Percentiles rank a stretch among this genome's conserved stretches.
Conservation (phyloP, 2,888 invertebrate genomes). For the Rhingia rostrata region DNA sequence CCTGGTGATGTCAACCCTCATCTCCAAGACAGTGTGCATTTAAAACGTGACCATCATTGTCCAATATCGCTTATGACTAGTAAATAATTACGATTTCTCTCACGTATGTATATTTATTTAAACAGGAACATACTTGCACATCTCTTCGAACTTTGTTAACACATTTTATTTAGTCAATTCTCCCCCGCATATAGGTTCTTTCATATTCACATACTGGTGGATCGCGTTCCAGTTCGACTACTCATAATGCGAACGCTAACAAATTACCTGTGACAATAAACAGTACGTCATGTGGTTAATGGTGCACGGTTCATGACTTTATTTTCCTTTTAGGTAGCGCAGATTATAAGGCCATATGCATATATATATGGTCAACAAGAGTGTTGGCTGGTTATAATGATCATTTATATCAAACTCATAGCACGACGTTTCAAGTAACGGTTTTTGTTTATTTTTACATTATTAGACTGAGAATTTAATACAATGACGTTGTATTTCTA, state of each 20-base stretch:
- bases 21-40: too few species aligned
- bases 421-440: slow-evolving; percentile 18
- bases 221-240: slow-evolving; percentile 60
- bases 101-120: slow-evolving; percentile 46
- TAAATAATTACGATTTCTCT: slow-evolving; percentile 15
- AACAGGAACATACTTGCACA: slow-evolving; percentile 27
- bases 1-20: too few species aligned
- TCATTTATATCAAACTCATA: neutral
- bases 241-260: slow-evolving; percentile 34
- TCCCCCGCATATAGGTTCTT: slow-evolving; percentile 7
- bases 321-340: slow-evolving; percentile 10
- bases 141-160: slow-evolving; percentile 18
- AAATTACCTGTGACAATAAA: slow-evolving; percentile 65
- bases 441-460: neutral
- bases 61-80: neutral
- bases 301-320: slow-evolving; percentile 57
- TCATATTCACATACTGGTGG: slow-evolving; percentile 47
- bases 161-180: neutral
- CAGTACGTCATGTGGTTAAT: slow-evolving; percentile 57
- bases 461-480: slow-evolving; percentile 3
- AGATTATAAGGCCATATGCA: neutral
- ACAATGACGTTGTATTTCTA: neutral
- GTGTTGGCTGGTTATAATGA: slow-evolving; percentile 8
- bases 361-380: slow-evolving; percentile 26
- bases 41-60: slow-evolving; percentile 27